Percentiles rank a stretch among this genome's conserved stretches.
These are phyloP conservation scores for Nicator chloris DNA, from an alignment of 2,113 vertebrate genomes.

Conservation along the genomic window DNA sequence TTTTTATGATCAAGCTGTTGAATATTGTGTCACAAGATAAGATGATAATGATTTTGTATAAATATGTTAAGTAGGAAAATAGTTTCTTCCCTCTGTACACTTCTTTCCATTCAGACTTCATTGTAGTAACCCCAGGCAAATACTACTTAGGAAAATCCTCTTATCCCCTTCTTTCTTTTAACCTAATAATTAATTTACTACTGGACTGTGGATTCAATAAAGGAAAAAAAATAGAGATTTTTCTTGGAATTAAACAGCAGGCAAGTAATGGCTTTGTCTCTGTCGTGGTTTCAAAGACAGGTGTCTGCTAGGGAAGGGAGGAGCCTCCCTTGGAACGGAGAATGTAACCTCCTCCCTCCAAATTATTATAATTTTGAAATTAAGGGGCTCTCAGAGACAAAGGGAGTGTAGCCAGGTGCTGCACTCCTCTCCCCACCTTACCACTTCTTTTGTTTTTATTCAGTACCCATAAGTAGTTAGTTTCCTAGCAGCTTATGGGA, in stretches of 20 bases:
- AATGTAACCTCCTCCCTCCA: not conserved
- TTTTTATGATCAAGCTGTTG: not conserved
- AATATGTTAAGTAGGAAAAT: not conserved
- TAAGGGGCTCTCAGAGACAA: not conserved
- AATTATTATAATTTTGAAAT: not conserved
- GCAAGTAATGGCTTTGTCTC: not conserved
- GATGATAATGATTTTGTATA: not conserved
- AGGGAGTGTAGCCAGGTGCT: not conserved
- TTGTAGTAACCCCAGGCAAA: not conserved
- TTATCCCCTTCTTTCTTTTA: not conserved
- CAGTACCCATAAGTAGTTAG: not conserved
- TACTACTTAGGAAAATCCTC: not conserved
- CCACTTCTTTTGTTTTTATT: not conserved
- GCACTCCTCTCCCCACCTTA: not conserved
- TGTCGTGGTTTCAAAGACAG: not conserved
- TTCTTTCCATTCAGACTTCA: not conserved
- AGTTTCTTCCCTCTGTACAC: not conserved
- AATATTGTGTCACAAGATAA: not conserved
- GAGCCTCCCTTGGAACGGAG: not conserved
- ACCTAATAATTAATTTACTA: conserved; percentile 6
- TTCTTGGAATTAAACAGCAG: not conserved
- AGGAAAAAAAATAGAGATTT: not conserved
- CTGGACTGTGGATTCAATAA: not conserved
- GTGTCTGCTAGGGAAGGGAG: not conserved
- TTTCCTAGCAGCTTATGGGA: not conserved